These are phyloP conservation scores for Hepsetus odoe DNA, from an alignment of 2,113 vertebrate genomes.

Conservation along the genomic window DNA sequence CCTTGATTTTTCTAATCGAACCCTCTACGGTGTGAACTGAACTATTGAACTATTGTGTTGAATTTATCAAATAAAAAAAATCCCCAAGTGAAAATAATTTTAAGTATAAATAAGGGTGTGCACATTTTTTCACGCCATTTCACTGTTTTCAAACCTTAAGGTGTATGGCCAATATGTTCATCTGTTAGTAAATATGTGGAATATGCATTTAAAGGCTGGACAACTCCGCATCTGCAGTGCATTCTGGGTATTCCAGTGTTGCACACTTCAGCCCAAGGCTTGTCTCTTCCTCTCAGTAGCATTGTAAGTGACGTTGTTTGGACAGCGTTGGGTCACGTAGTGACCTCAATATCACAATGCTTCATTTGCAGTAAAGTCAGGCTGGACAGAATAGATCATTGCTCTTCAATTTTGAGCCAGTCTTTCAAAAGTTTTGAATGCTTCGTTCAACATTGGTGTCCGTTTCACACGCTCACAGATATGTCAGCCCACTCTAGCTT, in stretches of 20 bases:
- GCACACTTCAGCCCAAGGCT: background rate
- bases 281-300: constrained; percentile 18
- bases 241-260: constrained; percentile 24
- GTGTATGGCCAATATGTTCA: too few species aligned
- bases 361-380: background rate
- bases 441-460: too few species aligned
- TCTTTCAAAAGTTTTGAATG: background rate
- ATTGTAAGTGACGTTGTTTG: constrained; percentile 8
- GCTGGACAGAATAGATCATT: constrained; percentile 10
- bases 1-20: too few species aligned
- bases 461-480: background rate
- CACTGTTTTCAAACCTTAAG: too few species aligned
- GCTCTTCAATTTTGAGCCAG: background rate
- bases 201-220: background rate
- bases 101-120: too few species aligned
- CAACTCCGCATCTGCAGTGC: constrained; percentile 7
- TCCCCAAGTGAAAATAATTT: too few species aligned
- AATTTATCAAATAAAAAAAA: too few species aligned
- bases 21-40: too few species aligned
- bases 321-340: background rate
- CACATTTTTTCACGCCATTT: too few species aligned
- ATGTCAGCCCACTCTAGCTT: background rate
- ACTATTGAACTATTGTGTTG: too few species aligned
- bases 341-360: constrained; percentile 24
- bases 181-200: too few species aligned